A percentile compares a stretch with the other conserved stretches of the same genome.
These are phyloP conservation scores for Branchellion lobata DNA, from an alignment of 2,888 invertebrate species.

Conservation along the genomic window DNA sequence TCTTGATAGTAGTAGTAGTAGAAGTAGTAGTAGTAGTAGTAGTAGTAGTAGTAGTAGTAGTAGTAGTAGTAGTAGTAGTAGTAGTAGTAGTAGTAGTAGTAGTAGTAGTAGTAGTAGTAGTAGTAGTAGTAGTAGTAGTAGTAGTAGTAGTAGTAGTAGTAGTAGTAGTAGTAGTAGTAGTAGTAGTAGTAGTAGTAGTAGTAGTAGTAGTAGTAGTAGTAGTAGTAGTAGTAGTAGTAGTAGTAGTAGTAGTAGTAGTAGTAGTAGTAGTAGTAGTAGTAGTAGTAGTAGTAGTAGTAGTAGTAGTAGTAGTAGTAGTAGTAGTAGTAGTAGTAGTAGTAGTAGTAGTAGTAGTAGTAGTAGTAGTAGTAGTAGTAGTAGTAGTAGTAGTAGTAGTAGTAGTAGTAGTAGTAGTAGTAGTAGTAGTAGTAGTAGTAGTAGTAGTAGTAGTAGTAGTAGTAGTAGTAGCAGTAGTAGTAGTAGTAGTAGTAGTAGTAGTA, in stretches of 20 bases:
- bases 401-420: slow-evolving; percentile 23
- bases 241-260: background rate
- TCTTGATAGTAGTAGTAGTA: slow-evolving; percentile 19
- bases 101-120: slow-evolving; percentile 20
- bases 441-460: too few species aligned
- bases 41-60: slow-evolving; percentile 12
- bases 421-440: slow-evolving; percentile 11
- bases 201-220: slow-evolving; percentile 18
- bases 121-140: background rate
- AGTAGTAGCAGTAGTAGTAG: too few species aligned
- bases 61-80: slow-evolving; percentile 23
- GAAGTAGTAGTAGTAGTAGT: slow-evolving; percentile 22
- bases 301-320: slow-evolving; percentile 17
- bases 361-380: slow-evolving; percentile 25
- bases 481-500: too few species aligned
- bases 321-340: slow-evolving; percentile 21
- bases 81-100: slow-evolving; percentile 27
- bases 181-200: slow-evolving; percentile 15
- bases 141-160: slow-evolving; percentile 18
- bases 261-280: background rate
- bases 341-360: slow-evolving; percentile 15
- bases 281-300: slow-evolving; percentile 6
- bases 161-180: slow-evolving; percentile 18
- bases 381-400: slow-evolving; percentile 23
- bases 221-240: slow-evolving; percentile 12